Conservation (phyloP, 1,140 invertebrate species). For the Leptinotarsa texana region DNA sequence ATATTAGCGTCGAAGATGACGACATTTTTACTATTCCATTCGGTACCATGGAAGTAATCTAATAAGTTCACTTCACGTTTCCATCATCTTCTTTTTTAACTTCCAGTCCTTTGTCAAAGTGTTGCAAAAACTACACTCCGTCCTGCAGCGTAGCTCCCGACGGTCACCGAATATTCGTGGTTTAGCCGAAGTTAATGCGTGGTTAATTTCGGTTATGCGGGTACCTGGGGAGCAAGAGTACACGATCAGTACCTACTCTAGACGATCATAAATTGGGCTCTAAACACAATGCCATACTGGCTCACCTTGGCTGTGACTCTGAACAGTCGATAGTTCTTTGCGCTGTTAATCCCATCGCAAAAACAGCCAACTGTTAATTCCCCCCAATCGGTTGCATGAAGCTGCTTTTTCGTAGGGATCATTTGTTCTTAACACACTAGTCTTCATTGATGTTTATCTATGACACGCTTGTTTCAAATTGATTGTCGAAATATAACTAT, state of each 20-base stretch:
- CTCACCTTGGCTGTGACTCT: slow-evolving; percentile 40
- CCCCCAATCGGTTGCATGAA: not conserved
- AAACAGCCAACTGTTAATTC: slow-evolving; percentile 17
- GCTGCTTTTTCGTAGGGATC: no score
- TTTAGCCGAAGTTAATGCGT: slow-evolving; percentile 15
- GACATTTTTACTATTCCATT: no score
- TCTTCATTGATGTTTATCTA: no score
- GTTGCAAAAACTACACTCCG: slow-evolving; percentile 5
- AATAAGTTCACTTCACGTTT: no score
- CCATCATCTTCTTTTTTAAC: no score
- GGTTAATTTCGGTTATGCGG: slow-evolving; percentile 16
- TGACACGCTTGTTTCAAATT: no score
- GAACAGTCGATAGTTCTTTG: slow-evolving; percentile 36
- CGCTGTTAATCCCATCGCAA: slow-evolving; percentile 29
- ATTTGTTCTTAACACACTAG: no score
- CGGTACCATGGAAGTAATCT: no score
- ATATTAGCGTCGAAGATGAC: no score
- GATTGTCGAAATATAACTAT: no score
- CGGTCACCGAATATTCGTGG: not conserved
- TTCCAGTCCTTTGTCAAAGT: no score
- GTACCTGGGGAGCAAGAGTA: slow-evolving; percentile 2
- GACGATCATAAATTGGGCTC: slow-evolving; percentile 45
- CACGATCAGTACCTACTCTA: slow-evolving; percentile 32
- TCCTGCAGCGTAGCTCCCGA: not conserved
- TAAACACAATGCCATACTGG: slow-evolving; percentile 40